A percentile compares a stretch with the other conserved stretches of the same genome.
These are phyloP conservation scores for Dryobota labecula DNA, from an alignment of 2,888 invertebrate species.

Conservation along the genomic window DNA sequence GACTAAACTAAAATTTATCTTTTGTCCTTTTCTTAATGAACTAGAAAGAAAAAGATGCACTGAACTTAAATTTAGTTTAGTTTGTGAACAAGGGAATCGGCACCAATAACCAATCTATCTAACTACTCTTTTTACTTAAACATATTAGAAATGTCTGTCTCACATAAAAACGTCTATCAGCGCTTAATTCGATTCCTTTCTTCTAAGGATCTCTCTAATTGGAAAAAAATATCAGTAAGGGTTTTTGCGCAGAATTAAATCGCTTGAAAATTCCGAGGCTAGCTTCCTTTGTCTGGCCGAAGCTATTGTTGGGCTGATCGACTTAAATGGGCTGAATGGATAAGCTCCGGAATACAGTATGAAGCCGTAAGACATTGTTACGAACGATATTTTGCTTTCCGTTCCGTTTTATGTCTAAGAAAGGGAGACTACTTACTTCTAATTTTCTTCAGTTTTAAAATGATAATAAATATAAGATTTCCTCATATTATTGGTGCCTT, in stretches of 20 bases:
- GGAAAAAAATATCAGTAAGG: constrained; percentile 66
- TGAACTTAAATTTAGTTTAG: too few relatives aligned
- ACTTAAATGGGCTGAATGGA: constrained; percentile 66
- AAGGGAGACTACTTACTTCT: background rate
- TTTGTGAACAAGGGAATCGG: too few relatives aligned
- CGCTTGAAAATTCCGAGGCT: constrained; percentile 61
- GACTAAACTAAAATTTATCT: too few relatives aligned
- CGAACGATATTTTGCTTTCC: constrained; percentile 52
- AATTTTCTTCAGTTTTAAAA: constrained; percentile 5
- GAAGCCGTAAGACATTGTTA: constrained; percentile 60
- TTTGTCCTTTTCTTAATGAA: too few relatives aligned
- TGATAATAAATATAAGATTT: background rate
- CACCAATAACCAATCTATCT: constrained; percentile 33
- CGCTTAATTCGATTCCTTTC: constrained; percentile 45
- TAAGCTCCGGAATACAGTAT: constrained; percentile 65
- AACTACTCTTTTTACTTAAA: constrained; percentile 48
- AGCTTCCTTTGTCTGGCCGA: constrained; percentile 58
- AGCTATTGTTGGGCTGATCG: constrained; percentile 64
- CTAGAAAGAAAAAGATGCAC: too few relatives aligned
- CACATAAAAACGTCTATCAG: constrained; percentile 44
- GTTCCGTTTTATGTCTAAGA: constrained; percentile 27
- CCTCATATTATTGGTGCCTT: background rate
- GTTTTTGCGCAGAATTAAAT: constrained; percentile 65
- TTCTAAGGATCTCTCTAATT: constrained; percentile 59
- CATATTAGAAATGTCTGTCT: constrained; percentile 40